A percentile compares a stretch with the other conserved stretches of the same genome.
Evolutionary conservation across 2,797 vertebrate genomes (phyloP).

Genomic region (Scolopax bukidnonensis): DNA sequence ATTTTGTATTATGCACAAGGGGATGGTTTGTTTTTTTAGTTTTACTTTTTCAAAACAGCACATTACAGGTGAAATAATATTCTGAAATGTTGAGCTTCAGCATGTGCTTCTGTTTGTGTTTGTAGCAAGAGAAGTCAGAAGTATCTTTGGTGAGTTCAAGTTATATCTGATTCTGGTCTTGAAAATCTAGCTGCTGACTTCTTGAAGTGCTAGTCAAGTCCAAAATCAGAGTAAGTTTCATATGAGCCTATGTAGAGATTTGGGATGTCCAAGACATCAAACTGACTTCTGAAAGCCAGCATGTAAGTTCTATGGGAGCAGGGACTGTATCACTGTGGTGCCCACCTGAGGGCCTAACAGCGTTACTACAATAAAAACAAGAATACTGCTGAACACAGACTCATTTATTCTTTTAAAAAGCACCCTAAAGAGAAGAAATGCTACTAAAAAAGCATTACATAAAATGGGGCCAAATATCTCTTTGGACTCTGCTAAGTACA

Average conservation of each 20-base stretch:
- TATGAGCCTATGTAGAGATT: background rate
- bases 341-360: background rate
- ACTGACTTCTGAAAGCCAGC: constrained; percentile 22
- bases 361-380: constrained; percentile 52
- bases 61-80: background rate
- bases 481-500: background rate
- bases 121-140: background rate
- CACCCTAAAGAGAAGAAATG: background rate
- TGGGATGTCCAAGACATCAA: background rate
- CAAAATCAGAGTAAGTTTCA: background rate
- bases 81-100: constrained; percentile 12
- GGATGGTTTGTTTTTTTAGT: background rate
- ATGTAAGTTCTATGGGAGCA: constrained; percentile 53
- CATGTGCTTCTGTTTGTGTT: background rate
- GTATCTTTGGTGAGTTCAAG: background rate
- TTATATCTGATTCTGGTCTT: background rate
- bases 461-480: background rate
- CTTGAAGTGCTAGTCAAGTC: background rate
- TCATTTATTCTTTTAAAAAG: constrained; percentile 11
- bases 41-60: background rate
- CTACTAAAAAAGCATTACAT: background rate
- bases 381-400: constrained; percentile 10
- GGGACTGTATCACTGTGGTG: constrained; percentile 16
- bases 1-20: constrained; percentile 44
- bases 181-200: constrained; percentile 1